A percentile compares a stretch with the other conserved stretches of the same genome.
phyloP scores from a whole-genome alignment of 2,797 vertebrate genomes.

The Setipinna tenuifilis region DNA sequence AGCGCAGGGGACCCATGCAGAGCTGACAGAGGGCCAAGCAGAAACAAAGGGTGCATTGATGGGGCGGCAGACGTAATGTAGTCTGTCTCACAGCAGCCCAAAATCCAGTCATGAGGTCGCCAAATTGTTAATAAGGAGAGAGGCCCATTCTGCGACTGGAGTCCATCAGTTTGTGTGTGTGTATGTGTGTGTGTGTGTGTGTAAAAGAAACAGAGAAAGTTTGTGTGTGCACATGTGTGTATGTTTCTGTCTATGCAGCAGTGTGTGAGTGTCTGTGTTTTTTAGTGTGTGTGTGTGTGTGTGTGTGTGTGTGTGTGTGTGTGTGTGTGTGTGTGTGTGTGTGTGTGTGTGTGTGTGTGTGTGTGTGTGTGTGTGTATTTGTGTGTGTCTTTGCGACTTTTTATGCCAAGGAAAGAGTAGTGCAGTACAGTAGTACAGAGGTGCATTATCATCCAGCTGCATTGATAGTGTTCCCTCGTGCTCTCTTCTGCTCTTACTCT shows the following conservation, averaged over 20 bases:
- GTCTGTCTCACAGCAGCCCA: constrained; percentile 66
- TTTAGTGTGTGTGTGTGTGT: no score
- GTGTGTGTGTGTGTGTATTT: no score
- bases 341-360: no score
- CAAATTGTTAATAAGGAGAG: constrained; percentile 71
- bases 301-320: no score
- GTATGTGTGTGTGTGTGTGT: constrained; percentile 14
- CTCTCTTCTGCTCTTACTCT: constrained; percentile 30
- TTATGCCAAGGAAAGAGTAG: no score
- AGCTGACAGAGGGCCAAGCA: constrained; percentile 73
- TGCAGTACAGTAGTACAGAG: background rate
- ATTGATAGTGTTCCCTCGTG: background rate
- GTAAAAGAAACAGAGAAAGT: background rate
- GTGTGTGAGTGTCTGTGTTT: no score
- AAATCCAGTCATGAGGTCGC: constrained; percentile 75
- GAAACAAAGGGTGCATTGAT: constrained; percentile 80
- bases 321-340: no score
- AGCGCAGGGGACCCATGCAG: constrained; percentile 69
- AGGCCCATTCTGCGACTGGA: constrained; percentile 57
- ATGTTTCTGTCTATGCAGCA: no score
- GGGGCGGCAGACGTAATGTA: constrained; percentile 70
- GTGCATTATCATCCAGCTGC: background rate
- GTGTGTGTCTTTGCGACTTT: no score
- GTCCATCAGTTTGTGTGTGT: constrained; percentile 40
- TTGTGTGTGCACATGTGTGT: background rate